Conservation (phyloP, 2,888 invertebrate genomes). For the Acronicta psi region DNA sequence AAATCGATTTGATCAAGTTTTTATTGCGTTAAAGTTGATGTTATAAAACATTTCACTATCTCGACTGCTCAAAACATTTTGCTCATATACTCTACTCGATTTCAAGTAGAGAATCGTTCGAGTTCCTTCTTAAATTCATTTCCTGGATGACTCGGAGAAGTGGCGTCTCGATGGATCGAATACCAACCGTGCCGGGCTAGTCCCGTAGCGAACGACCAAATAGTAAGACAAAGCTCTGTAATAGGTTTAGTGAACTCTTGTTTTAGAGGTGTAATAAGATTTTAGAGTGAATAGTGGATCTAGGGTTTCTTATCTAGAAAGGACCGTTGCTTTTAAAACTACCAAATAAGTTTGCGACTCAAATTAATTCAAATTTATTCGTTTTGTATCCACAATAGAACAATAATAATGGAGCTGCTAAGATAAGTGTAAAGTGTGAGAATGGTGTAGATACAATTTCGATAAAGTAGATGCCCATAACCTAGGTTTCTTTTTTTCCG, state of each 20-base stretch:
- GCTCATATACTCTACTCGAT: conserved; percentile 42
- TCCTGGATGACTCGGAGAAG: conserved; percentile 59
- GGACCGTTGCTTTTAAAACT: too few relatives aligned
- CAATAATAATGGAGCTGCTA: too few relatives aligned
- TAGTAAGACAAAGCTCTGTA: conserved; percentile 48
- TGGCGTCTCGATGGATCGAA: conserved; percentile 55
- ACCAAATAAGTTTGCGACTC: too few relatives aligned
- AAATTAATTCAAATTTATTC: too few relatives aligned
- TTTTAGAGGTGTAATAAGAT: conserved; percentile 29
- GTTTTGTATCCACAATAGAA: too few relatives aligned
- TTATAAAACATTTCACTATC: conserved; percentile 31
- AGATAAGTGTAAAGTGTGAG: too few relatives aligned
- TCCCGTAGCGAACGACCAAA: conserved; percentile 35
- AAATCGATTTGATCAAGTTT: conserved; percentile 12
- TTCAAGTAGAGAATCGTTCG: conserved; percentile 42
- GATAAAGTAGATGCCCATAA: too few relatives aligned
- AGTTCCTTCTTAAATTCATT: conserved; percentile 67
- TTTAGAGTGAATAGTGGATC: not conserved
- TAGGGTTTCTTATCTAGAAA: too few relatives aligned
- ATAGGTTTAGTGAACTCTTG: conserved; percentile 36
- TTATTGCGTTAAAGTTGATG: conserved; percentile 11
- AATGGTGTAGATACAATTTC: too few relatives aligned
- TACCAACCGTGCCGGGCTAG: conserved; percentile 41
- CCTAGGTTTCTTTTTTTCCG: too few relatives aligned
- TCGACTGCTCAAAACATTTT: conserved; percentile 30